Percentiles rank a stretch among this genome's conserved stretches.
Evolutionary conservation across 2,888 invertebrate species (phyloP).

Genomic region (Tortricodes alternella): DNA sequence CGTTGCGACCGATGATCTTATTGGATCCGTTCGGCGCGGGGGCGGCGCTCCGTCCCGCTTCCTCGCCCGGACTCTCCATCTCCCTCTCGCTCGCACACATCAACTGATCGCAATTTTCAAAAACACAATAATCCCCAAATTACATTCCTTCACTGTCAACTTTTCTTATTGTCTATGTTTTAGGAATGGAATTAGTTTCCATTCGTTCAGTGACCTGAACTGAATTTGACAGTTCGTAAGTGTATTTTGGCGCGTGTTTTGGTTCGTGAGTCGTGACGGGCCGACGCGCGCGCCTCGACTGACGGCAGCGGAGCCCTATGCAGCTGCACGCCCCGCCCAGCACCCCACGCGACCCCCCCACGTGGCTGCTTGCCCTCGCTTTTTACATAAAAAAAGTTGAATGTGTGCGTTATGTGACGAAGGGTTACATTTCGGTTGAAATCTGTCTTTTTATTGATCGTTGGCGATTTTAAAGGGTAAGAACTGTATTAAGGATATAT

Average conservation of each 20-base stretch:
- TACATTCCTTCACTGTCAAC: conserved; percentile 24
- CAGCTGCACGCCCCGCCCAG: conserved; percentile 78
- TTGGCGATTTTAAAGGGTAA: not conserved
- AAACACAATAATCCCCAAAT: conserved; percentile 68
- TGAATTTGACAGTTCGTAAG: conserved; percentile 26
- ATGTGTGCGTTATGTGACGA: conserved; percentile 47
- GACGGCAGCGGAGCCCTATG: conserved; percentile 66
- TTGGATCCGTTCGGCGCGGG: conserved; percentile 80
- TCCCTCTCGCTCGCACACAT: conserved; percentile 78
- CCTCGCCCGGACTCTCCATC: conserved; percentile 79
- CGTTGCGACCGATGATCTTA: conserved; percentile 85
- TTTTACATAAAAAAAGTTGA: conserved; percentile 64
- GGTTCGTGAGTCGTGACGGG: conserved; percentile 62
- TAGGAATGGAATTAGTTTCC: conserved; percentile 6
- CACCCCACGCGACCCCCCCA: conserved; percentile 71
- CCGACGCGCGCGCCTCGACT: conserved; percentile 72
- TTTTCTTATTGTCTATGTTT: not conserved
- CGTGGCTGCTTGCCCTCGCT: conserved; percentile 65
- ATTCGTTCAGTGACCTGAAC: conserved; percentile 23
- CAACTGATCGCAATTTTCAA: conserved; percentile 46
- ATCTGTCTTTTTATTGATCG: conserved; percentile 25
- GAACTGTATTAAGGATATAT: not conserved
- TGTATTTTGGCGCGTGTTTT: conserved; percentile 43
- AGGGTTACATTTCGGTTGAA: conserved; percentile 43
- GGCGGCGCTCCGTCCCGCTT: conserved; percentile 72